These are phyloP conservation scores for Petaurus breviceps DNA, from an alignment of 2,113 vertebrate genomes.

Conservation along the genomic window DNA sequence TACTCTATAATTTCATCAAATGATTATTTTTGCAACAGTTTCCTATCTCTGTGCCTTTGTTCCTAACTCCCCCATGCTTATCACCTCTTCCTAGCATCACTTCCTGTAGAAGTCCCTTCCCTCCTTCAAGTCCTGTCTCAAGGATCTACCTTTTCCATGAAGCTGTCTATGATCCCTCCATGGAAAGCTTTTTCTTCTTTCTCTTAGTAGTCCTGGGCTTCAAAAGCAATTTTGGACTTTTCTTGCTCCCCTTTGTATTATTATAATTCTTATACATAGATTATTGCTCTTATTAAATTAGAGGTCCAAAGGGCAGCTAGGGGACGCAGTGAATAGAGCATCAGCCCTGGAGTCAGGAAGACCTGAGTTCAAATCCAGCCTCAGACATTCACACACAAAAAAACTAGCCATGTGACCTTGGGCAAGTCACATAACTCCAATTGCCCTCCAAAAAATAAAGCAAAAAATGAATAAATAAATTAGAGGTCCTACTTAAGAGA, in stretches of 20 bases:
- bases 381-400: too few species aligned
- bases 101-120: neutral
- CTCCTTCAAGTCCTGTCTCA: too few species aligned
- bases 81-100: neutral
- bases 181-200: neutral
- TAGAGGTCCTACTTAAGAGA: neutral
- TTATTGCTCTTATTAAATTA: neutral
- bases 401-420: too few species aligned
- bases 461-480: too few species aligned
- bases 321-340: too few species aligned
- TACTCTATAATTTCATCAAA: neutral
- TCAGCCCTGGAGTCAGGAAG: too few species aligned
- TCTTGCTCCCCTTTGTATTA: neutral
- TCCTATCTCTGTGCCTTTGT: neutral
- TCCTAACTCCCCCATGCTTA: neutral
- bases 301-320: too few species aligned
- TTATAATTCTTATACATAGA: neutral
- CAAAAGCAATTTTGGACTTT: neutral
- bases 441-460: too few species aligned
- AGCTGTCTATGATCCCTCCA: neutral
- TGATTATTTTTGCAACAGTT: fast-evolving
- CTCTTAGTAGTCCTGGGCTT: neutral
- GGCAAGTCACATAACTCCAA: too few species aligned
- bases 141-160: neutral
- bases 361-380: too few species aligned